Evolutionary conservation across 2,113 vertebrate species (phyloP).

Genomic region (Anguilla japonica): DNA sequence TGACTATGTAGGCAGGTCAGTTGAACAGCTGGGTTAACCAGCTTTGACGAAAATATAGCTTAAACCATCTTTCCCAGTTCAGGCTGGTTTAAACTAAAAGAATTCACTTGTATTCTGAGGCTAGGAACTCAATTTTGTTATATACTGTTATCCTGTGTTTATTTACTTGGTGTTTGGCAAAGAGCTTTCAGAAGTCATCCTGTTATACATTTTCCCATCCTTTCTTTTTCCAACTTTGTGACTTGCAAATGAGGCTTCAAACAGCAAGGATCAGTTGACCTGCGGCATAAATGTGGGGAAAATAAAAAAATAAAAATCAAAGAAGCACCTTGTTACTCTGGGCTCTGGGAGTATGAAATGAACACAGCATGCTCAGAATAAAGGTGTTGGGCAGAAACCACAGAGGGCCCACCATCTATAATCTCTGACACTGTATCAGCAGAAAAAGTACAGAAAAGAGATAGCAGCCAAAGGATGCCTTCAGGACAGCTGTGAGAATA

Average conservation of each 20-base stretch:
- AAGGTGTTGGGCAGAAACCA: conserved; percentile 53
- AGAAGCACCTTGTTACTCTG: conserved; percentile 48
- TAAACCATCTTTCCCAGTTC: too few relatives aligned
- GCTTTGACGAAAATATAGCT: too few relatives aligned
- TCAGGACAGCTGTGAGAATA: conserved; percentile 51
- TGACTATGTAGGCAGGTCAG: too few relatives aligned
- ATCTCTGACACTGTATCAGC: conserved; percentile 55
- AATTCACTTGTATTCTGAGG: background rate
- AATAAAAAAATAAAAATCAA: background rate
- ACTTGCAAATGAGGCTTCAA: conserved; percentile 52
- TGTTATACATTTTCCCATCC: background rate
- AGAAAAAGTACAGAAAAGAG: conserved; percentile 48
- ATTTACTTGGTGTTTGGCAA: conserved; percentile 6
- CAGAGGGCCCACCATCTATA: conserved; percentile 42
- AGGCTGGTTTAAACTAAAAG: background rate
- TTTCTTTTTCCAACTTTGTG: conserved; percentile 23
- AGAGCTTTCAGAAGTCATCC: background rate
- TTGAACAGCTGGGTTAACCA: too few relatives aligned
- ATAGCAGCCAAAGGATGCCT: conserved; percentile 50
- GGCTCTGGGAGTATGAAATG: conserved; percentile 46
- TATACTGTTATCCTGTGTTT: conserved; percentile 5
- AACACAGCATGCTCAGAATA: conserved; percentile 59
- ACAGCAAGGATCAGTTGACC: conserved; percentile 48
- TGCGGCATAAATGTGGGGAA: conserved; percentile 41
- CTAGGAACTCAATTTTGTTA: conserved; percentile 1